phyloP scores from a whole-genome alignment of 2,113 vertebrate genomes.

The Brienomyrus longianalis region DNA sequence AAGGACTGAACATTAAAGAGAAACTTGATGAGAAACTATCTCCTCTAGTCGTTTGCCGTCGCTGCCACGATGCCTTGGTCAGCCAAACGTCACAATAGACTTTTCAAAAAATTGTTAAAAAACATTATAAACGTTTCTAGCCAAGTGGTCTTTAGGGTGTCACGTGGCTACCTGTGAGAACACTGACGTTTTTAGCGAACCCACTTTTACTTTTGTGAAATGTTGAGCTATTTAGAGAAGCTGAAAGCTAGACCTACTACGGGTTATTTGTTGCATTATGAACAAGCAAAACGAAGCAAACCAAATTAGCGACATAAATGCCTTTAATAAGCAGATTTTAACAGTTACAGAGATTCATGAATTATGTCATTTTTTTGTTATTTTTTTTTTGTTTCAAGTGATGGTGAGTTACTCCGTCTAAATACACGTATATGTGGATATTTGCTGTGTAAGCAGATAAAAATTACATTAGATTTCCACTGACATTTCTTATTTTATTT shows the following conservation, averaged over 20 bases:
- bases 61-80: too few relatives aligned
- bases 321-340: not conserved
- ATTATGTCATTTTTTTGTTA: not conserved
- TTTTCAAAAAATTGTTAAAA: too few relatives aligned
- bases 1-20: too few relatives aligned
- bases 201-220: not conserved
- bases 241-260: not conserved
- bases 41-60: too few relatives aligned
- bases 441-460: not conserved
- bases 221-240: not conserved
- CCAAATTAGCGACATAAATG: not conserved
- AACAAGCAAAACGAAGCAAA: not conserved
- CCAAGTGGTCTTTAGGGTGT: not conserved
- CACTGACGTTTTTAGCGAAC: not conserved
- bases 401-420: not conserved
- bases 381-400: not conserved
- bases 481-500: not conserved
- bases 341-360: not conserved
- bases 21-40: too few relatives aligned
- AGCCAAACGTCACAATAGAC: too few relatives aligned
- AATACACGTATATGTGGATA: not conserved
- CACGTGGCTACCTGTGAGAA: not conserved
- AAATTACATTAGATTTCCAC: not conserved
- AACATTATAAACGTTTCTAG: not conserved
- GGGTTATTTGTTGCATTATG: not conserved